phyloP scores from a whole-genome alignment of 2,797 vertebrate species.

The Myotis daubentonii region DNA sequence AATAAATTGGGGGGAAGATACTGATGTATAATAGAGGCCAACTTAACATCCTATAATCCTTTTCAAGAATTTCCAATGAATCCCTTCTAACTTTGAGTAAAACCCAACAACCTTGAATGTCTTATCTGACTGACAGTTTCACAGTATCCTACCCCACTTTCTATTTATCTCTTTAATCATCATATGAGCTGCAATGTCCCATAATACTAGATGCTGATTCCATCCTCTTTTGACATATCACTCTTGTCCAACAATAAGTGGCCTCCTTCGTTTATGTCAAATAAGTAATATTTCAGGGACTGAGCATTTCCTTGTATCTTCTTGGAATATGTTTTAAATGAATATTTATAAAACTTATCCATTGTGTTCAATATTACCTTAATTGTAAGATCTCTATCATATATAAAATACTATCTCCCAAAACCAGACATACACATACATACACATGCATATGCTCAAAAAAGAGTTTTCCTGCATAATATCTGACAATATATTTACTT shows the following conservation, averaged over 20 bases:
- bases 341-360: background rate
- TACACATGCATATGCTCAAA: background rate
- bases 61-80: background rate
- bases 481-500: background rate
- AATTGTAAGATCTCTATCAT: background rate
- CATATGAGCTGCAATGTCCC: background rate
- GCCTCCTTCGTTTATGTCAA: background rate
- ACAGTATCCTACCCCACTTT: too few relatives aligned
- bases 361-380: background rate
- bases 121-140: too few relatives aligned
- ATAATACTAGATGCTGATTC: background rate
- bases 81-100: background rate
- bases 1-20: background rate
- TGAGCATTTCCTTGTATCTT: background rate
- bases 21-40: background rate
- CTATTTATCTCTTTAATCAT: too few relatives aligned
- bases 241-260: background rate
- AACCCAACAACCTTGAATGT: background rate
- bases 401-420: background rate
- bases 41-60: background rate
- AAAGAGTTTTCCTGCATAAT: background rate
- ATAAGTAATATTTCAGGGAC: background rate
- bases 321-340: background rate
- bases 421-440: background rate
- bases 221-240: fast-evolving